These are phyloP conservation scores for Clarias gariepinus DNA, from an alignment of 2,113 vertebrate genomes.

Conservation along the genomic window DNA sequence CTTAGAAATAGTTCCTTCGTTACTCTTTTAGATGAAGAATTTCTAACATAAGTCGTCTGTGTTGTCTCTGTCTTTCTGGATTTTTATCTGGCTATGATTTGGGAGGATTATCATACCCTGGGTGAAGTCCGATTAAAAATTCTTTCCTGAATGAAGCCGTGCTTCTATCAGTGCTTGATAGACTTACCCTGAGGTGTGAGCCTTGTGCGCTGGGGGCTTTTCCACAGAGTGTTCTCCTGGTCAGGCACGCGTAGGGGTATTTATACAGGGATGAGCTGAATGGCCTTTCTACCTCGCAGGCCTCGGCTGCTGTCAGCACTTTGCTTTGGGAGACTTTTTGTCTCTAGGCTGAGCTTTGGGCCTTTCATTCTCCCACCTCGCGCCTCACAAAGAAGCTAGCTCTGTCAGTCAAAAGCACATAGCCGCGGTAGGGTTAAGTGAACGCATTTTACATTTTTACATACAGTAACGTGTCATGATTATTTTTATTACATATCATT, in stretches of 20 bases:
- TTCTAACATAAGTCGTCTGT: not conserved
- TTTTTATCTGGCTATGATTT: not conserved
- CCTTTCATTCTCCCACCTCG: slow-evolving; percentile 42
- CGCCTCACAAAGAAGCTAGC: slow-evolving; percentile 36
- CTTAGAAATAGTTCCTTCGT: not conserved
- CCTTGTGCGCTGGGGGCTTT: slow-evolving; percentile 64
- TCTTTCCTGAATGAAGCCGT: not conserved
- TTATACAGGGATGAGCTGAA: slow-evolving; percentile 63
- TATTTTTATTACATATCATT: not conserved
- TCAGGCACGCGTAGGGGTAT: slow-evolving; percentile 63
- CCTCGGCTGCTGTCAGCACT: slow-evolving; percentile 73
- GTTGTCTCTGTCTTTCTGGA: not conserved
- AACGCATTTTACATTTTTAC: not conserved
- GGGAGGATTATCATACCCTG: not conserved
- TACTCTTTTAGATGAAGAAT: not conserved
- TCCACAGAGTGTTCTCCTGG: slow-evolving; percentile 68
- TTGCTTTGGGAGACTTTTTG: slow-evolving; percentile 74
- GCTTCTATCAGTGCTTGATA: slow-evolving; percentile 35
- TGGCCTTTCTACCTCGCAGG: slow-evolving; percentile 35
- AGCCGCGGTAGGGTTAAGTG: not conserved
- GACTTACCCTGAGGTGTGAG: slow-evolving; percentile 71
- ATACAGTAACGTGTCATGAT: not conserved
- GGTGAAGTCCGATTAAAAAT: not conserved
- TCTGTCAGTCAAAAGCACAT: not conserved
- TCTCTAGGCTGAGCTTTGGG: slow-evolving; percentile 61